Percentiles rank a stretch among this genome's conserved stretches.
Conservation (phyloP, 2,888 invertebrate species). For the Nebria salina region DNA sequence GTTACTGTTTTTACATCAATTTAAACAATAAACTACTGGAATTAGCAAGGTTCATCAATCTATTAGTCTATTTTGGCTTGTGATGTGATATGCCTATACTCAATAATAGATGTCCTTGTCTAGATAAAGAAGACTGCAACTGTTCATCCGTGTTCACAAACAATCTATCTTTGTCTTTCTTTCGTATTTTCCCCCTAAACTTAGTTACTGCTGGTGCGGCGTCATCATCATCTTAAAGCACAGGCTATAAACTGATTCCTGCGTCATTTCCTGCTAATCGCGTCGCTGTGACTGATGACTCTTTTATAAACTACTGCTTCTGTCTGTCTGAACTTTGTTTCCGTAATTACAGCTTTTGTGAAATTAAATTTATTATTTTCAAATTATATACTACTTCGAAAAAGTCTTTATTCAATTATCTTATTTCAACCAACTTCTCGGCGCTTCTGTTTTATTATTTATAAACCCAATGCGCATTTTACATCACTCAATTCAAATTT, state of each 20-base stretch:
- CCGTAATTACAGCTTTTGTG: no score
- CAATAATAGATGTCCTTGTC: not conserved
- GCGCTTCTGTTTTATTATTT: no score
- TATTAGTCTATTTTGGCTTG: not conserved
- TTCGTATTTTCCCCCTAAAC: not conserved
- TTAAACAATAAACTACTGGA: no score
- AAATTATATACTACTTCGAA: no score
- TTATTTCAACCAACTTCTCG: no score
- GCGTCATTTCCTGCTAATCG: conserved; percentile 1
- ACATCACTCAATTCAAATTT: no score
- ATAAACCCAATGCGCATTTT: no score
- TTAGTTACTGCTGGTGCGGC: not conserved
- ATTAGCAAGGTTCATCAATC: no score
- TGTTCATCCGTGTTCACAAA: not conserved
- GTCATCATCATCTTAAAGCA: not conserved
- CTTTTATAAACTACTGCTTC: not conserved
- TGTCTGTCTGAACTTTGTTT: not conserved
- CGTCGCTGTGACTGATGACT: not conserved
- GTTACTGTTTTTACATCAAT: no score
- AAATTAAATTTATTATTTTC: no score
- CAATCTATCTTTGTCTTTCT: not conserved
- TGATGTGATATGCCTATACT: not conserved
- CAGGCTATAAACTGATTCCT: not conserved
- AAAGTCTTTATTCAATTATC: no score
- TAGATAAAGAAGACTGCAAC: not conserved